phyloP scores from a whole-genome alignment of 2,113 vertebrate species.

The Vireo altiloquus region DNA sequence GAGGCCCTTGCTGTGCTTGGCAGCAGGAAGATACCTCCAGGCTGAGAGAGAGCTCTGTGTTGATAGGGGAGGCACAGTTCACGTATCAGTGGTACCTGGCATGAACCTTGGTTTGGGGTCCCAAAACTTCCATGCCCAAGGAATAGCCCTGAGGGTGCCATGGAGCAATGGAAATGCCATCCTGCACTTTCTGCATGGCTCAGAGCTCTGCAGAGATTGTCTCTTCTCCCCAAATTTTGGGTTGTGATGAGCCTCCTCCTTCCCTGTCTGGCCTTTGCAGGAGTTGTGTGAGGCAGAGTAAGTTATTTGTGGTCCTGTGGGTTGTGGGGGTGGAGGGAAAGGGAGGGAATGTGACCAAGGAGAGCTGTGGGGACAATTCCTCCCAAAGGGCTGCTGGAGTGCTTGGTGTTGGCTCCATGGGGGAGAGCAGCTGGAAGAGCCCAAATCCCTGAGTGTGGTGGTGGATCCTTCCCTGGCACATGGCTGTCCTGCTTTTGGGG shows the following conservation, averaged over 20 bases:
- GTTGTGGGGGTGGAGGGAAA: neutral
- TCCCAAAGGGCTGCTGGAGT: neutral
- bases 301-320: neutral
- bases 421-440: neutral
- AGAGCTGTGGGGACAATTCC: neutral
- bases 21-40: neutral
- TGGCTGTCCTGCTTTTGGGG: neutral
- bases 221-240: neutral
- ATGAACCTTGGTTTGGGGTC: neutral
- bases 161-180: neutral
- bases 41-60: neutral
- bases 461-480: neutral
- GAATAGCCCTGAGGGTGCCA: neutral
- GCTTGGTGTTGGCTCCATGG: fast-evolving
- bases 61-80: neutral
- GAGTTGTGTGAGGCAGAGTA: neutral
- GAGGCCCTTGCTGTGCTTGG: neutral
- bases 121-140: neutral
- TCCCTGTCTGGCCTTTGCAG: neutral
- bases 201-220: neutral
- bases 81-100: neutral
- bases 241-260: neutral
- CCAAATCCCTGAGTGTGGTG: too few relatives aligned
- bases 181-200: neutral
- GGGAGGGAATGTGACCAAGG: neutral